Conservation (phyloP, 1,140 invertebrate species). For the Vollenhovia emeryi region DNA sequence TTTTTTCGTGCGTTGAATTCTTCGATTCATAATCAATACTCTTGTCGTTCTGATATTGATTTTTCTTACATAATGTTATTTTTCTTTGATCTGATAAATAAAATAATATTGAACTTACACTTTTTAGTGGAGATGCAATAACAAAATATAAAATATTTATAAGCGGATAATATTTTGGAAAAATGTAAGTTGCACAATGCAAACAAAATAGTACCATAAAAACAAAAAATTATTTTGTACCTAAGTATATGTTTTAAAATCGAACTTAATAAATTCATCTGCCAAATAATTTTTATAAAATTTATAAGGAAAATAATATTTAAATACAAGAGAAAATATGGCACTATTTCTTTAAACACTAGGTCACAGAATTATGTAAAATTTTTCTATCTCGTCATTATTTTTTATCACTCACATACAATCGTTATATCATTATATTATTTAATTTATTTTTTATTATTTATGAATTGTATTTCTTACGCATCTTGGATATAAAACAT, state of each 20-base stretch:
- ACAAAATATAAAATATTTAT: not conserved
- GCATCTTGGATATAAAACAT: not conserved
- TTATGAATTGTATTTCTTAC: not conserved
- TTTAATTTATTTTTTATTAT: not conserved
- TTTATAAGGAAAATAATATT: not conserved
- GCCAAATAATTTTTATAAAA: not conserved
- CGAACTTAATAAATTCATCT: not conserved
- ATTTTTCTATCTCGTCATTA: not conserved
- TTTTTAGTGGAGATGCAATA: not conserved
- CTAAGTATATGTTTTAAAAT: not conserved
- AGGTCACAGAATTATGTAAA: not conserved
- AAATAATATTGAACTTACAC: not conserved
- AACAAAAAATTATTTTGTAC: not conserved
- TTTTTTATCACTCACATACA: not conserved
- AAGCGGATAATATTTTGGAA: not conserved
- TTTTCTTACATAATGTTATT: not conserved
- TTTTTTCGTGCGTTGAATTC: not conserved
- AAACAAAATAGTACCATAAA: not conserved
- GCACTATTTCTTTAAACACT: not conserved
- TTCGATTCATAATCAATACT: not conserved
- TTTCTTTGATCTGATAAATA: not conserved
- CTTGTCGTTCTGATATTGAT: not conserved
- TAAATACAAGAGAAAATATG: not conserved
- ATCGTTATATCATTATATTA: not conserved
- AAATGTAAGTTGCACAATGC: not conserved